Percentiles rank a stretch among this genome's conserved stretches.
These are phyloP conservation scores for Labrus mixtus DNA, from an alignment of 2,113 vertebrate species.

Conservation along the genomic window DNA sequence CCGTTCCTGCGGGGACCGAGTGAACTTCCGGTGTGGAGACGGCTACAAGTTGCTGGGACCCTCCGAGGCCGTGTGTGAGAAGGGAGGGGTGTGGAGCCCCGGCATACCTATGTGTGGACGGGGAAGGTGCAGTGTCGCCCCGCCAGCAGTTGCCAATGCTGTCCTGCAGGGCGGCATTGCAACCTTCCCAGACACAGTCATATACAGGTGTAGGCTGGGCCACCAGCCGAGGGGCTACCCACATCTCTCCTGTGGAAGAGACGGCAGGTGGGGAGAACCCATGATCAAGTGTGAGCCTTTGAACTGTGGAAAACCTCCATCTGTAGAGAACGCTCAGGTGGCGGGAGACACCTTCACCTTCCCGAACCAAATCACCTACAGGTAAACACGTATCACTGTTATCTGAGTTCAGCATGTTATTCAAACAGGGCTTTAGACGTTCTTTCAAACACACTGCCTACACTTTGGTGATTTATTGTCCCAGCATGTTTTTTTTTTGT, in stretches of 20 bases:
- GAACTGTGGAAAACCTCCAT: slow-evolving; percentile 90
- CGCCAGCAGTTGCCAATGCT: slow-evolving; percentile 88
- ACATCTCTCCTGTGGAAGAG: slow-evolving; percentile 87
- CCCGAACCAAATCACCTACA: slow-evolving; percentile 90
- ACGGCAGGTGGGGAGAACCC: slow-evolving; percentile 89
- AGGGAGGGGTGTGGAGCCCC: slow-evolving; percentile 90
- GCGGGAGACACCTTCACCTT: slow-evolving; percentile 85
- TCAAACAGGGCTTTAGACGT: too few relatives aligned
- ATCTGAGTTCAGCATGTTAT: not conserved
- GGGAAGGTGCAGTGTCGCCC: slow-evolving; percentile 86
- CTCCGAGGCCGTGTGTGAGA: slow-evolving; percentile 87
- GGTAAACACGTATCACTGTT: slow-evolving; percentile 81
- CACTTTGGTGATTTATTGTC: too few relatives aligned
- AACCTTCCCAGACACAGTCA: slow-evolving; percentile 84
- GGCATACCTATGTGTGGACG: slow-evolving; percentile 88
- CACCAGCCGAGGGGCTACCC: slow-evolving; percentile 85
- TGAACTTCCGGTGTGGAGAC: slow-evolving; percentile 87
- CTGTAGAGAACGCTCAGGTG: slow-evolving; percentile 83
- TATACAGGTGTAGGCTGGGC: slow-evolving; percentile 90
- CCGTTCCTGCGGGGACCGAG: slow-evolving; percentile 86
- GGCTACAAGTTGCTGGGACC: slow-evolving; percentile 90
- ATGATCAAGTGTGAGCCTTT: slow-evolving; percentile 89
- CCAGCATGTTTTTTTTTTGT: too few relatives aligned
- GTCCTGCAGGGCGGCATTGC: slow-evolving; percentile 86
- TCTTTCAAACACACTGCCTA: too few relatives aligned